Conservation (phyloP, 2,113 vertebrate genomes). For the Columbina picui region DNA sequence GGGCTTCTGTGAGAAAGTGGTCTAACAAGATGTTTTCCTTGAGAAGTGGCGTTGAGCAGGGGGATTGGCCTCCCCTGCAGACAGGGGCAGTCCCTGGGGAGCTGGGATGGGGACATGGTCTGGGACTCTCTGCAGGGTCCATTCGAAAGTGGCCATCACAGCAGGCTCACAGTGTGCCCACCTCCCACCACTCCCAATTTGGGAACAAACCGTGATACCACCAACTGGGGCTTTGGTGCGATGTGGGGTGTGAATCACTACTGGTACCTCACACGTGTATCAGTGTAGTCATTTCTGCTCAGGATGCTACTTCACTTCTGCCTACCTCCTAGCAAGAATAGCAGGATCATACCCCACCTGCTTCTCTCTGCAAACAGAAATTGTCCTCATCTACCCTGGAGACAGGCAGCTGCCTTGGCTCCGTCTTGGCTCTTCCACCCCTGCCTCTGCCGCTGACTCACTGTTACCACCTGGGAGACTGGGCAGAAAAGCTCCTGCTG, state of each 20-base stretch:
- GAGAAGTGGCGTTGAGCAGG: neutral
- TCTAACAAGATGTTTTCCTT: neutral
- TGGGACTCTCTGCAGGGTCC: neutral
- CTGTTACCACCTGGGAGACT: neutral
- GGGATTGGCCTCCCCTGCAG: neutral
- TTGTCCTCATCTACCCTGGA: neutral
- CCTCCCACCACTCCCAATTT: neutral
- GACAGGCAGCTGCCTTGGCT: neutral
- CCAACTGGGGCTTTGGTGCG: fast-evolving
- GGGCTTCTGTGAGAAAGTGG: neutral
- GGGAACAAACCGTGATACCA: neutral
- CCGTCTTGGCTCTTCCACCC: neutral
- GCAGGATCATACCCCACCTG: neutral
- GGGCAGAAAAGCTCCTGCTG: neutral
- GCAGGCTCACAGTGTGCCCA: fast-evolving
- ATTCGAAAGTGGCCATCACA: neutral
- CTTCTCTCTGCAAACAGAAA: neutral
- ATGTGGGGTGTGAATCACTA: neutral
- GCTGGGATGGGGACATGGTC: neutral
- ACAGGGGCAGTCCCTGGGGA: fast-evolving
- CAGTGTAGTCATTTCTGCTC: neutral
- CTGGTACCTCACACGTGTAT: neutral
- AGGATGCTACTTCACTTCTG: neutral
- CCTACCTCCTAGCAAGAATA: neutral
- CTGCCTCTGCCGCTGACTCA: neutral